Base-by-base conservation (phyloP, 2,113 vertebrate genomes). In the Cacatua alba region DNA sequence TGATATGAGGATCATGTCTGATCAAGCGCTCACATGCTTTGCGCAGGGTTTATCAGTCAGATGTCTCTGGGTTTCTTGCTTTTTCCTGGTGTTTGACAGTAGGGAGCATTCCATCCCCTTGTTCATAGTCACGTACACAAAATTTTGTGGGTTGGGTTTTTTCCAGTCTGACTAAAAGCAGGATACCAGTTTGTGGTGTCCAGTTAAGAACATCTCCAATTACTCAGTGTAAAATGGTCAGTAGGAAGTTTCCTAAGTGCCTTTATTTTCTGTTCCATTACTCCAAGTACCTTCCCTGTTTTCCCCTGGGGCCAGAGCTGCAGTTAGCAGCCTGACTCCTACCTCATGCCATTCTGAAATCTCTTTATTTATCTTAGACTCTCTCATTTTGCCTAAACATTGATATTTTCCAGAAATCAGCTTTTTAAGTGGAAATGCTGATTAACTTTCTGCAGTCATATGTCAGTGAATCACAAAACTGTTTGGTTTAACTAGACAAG, bases 341-440 rank as follows among this genome's bases (percentile, higher is more conserved):
- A 24, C 84, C 70, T 88, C 44, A 10, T 25, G 63, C 88, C 82
- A 11, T 35, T 95, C 92, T 33, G 41, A 92, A 86, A 76, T 41
- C 25, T 48, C 77, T 86, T 92, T 82, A 33, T 94, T 92, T 88
- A 13, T 92, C 64, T 90, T 82, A 46, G 49, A 44, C 64, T 23
- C 59, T 70, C 67, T 79, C 75, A 55, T 91, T 94, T 64, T 95
- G 28, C 63, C 71, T 76, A 81, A 94, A 64, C 52, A 48, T 29
- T 86, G 62, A 52, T 87, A 75, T 92, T 94, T 96, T 72, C 94
- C 91, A 94, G 92, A 89, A 83, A 68, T 86, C 82, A 68, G 18
- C 64, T 96, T 86, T 72, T 81, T 48, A 86, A 77, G 60, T 48
- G 69, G 80, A 91, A 62, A 57, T 88, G 86, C 75, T 69, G 79